These are phyloP conservation scores for Corythaixoides concolor DNA, from an alignment of 2,113 vertebrate species.

Conservation along the genomic window DNA sequence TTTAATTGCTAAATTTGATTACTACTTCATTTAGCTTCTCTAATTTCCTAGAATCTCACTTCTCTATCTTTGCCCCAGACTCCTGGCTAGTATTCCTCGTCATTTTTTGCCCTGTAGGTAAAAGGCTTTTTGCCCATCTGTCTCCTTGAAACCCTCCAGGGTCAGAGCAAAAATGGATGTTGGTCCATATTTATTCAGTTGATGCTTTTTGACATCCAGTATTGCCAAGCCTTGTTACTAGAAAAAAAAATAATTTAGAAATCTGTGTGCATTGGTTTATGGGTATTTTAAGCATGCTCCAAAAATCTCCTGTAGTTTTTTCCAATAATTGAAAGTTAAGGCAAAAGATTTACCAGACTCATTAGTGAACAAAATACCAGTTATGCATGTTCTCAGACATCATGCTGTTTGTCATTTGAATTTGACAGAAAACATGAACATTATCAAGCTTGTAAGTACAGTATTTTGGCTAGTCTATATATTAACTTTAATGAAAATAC, in stretches of 20 bases:
- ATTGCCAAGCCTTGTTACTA: not conserved
- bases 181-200: not conserved
- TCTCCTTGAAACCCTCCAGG: not conserved
- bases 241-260: not conserved
- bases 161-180: not conserved
- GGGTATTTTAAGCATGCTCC: not conserved
- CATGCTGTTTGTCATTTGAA: not conserved
- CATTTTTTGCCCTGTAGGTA: not conserved
- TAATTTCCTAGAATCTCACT: not conserved
- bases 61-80: not conserved
- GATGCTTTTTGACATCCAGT: not conserved
- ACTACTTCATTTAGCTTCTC: not conserved
- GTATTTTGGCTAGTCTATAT: not conserved
- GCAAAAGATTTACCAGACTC: not conserved
- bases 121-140: not conserved
- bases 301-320: not conserved
- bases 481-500: not conserved
- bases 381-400: not conserved
- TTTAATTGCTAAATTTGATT: not conserved
- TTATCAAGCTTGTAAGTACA: not conserved
- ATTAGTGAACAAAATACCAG: not conserved
- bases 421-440: not conserved
- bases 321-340: not conserved
- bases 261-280: not conserved
- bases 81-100: not conserved